Evolutionary conservation across 2,888 invertebrate genomes (phyloP).

Genomic region (Poecilobothrus nobilitatus): DNA sequence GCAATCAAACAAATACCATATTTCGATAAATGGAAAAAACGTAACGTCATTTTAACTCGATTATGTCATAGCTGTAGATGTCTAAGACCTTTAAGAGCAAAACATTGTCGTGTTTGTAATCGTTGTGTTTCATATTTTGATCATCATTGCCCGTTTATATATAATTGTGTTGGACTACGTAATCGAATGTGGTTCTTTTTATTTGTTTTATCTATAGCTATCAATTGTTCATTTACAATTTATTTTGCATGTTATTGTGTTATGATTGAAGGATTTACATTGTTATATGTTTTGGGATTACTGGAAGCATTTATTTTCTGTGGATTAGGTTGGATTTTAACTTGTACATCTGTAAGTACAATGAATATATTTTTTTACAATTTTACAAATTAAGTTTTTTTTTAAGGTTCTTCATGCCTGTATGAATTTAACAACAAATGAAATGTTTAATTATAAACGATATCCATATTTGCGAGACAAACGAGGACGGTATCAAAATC

Average conservation of each 20-base stretch:
- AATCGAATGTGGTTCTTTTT: constrained; percentile 91
- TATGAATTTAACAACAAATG: constrained; percentile 90
- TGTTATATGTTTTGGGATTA: constrained; percentile 75
- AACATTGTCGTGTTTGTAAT: constrained; percentile 88
- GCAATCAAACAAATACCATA: constrained; percentile 88
- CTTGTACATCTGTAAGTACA: constrained; percentile 71
- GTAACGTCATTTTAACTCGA: constrained; percentile 69
- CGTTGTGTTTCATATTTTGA: constrained; percentile 84
- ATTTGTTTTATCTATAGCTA: constrained; percentile 78
- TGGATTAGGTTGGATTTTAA: constrained; percentile 77
- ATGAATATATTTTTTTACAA: constrained; percentile 13
- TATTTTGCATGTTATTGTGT: constrained; percentile 82
- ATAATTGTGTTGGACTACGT: constrained; percentile 85
- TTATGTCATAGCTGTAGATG: constrained; percentile 88
- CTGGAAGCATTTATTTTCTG: constrained; percentile 77
- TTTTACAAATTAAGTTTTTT: constrained; percentile 22
- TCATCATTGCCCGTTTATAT: constrained; percentile 92
- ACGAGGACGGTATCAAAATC: constrained; percentile 80
- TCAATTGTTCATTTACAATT: constrained; percentile 79
- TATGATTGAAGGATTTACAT: constrained; percentile 73
- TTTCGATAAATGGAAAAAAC: constrained; percentile 85
- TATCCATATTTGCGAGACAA: constrained; percentile 85
- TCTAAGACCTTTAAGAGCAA: constrained; percentile 75
- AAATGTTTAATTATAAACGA: constrained; percentile 88
- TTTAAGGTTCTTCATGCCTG: constrained; percentile 79